A percentile compares a stretch with the other conserved stretches of the same genome.
Evolutionary conservation across 2,888 invertebrate genomes (phyloP).

Genomic region (Caenorhabditis imperialis): DNA sequence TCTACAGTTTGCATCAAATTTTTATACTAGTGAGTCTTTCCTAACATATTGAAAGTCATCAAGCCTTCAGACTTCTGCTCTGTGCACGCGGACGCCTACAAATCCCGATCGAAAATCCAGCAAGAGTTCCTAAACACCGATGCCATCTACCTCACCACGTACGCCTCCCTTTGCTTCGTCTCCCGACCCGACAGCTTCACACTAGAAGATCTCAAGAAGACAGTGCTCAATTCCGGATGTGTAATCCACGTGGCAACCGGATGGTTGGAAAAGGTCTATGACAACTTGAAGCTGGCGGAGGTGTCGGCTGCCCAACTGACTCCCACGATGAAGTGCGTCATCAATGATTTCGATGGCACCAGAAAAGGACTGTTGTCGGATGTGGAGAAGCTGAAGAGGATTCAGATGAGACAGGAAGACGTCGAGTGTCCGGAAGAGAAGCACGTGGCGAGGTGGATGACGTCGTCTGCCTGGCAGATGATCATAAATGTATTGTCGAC

Average conservation of each 20-base stretch:
- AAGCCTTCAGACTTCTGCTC: constrained; percentile 65
- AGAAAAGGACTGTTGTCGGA: constrained; percentile 62
- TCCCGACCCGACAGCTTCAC: constrained; percentile 30
- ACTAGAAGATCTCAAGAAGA: constrained; percentile 59
- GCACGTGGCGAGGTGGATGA: constrained; percentile 61
- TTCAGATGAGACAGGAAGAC: constrained; percentile 29
- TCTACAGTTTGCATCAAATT: constrained; percentile 63
- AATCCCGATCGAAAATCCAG: constrained; percentile 61
- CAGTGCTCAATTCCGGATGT: constrained; percentile 83
- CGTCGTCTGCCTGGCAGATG: constrained; percentile 62
- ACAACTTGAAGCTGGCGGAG: constrained; percentile 80
- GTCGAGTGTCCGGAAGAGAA: constrained; percentile 45
- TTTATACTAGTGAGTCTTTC: constrained; percentile 58
- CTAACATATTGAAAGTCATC: no score
- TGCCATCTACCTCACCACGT: constrained; percentile 70
- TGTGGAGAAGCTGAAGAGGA: constrained; percentile 58
- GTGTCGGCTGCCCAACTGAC: constrained; percentile 20
- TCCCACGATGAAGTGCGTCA: constrained; percentile 23
- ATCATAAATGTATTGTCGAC: constrained; percentile 63
- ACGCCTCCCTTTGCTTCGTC: constrained; percentile 62
- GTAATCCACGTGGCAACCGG: constrained; percentile 92
- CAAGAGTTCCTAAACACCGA: constrained; percentile 72
- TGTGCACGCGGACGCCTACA: constrained; percentile 65
- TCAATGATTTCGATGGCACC: constrained; percentile 62
- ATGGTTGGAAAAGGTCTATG: constrained; percentile 93